Evolutionary conservation across 2,888 invertebrate genomes (phyloP).

Genomic region (Neoascia interrupta): DNA sequence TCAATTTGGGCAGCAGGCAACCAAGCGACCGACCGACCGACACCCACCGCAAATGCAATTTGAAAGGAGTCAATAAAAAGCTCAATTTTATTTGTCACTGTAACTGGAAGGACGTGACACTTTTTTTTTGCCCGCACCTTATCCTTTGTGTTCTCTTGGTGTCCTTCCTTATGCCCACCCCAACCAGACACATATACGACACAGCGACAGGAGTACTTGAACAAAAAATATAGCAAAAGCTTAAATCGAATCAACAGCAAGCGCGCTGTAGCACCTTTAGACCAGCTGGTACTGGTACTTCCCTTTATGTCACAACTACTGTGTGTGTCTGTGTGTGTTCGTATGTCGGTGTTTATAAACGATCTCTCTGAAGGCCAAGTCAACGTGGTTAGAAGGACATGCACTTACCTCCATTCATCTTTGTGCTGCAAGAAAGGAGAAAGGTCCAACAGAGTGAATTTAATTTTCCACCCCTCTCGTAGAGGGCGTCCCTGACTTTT

Average conservation of each 20-base stretch:
- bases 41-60: slow-evolving; percentile 72
- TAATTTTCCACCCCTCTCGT: slow-evolving; percentile 38
- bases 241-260: slow-evolving; percentile 51
- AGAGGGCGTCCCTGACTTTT: not conserved
- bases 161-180: slow-evolving; percentile 11
- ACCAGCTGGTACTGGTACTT: slow-evolving; percentile 34
- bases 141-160: slow-evolving; percentile 20
- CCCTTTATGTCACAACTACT: slow-evolving; percentile 42
- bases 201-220: not conserved
- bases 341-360: too few relatives aligned
- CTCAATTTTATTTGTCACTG: slow-evolving; percentile 73
- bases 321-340: not conserved
- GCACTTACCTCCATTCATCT: slow-evolving; percentile 47
- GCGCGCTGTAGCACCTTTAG: slow-evolving; percentile 42
- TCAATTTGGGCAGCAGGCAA: slow-evolving; percentile 63
- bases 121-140: slow-evolving; percentile 54
- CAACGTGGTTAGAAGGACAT: slow-evolving; percentile 45
- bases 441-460: slow-evolving; percentile 62
- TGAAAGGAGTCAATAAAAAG: slow-evolving; percentile 72
- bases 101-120: slow-evolving; percentile 71
- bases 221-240: not conserved
- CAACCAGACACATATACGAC: slow-evolving; percentile 17
- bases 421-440: not conserved
- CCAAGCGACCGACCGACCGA: too few relatives aligned
- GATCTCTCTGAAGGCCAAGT: slow-evolving; percentile 56